Conservation (phyloP, 64 coral and sea anemone genomes). For the Exaiptasia diaphana region DNA sequence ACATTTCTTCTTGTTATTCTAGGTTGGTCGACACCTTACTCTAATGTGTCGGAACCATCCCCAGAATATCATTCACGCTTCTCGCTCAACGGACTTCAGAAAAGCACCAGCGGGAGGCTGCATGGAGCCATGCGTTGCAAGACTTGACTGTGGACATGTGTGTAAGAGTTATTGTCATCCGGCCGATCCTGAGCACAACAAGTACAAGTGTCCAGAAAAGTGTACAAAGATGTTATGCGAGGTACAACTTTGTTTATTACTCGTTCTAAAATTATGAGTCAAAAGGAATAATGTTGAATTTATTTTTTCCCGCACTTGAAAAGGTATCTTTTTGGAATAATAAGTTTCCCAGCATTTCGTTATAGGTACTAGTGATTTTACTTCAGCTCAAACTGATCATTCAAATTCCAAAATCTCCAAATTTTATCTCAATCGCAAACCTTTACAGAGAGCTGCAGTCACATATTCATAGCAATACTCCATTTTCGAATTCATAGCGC, state of each 20-base stretch:
- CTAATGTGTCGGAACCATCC: conserved; percentile 61
- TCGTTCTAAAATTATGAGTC: conserved; percentile 32
- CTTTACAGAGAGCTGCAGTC: too few species aligned
- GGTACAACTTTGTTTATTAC: background rate
- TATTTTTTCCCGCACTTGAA: too few species aligned
- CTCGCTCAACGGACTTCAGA: conserved; percentile 38
- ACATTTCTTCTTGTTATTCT: too few species aligned
- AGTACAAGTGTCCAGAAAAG: conserved; percentile 40
- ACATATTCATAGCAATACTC: too few species aligned
- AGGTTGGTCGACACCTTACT: conserved; percentile 20
- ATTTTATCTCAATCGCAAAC: too few species aligned
- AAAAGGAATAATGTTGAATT: too few species aligned
- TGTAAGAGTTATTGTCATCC: conserved; percentile 63
- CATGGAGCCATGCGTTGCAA: conserved; percentile 16
- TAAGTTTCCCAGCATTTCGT: too few species aligned
- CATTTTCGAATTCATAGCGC: too few species aligned
- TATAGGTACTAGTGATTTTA: too few species aligned
- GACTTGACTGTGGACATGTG: conserved; percentile 62
- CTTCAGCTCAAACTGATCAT: too few species aligned
- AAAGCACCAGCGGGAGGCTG: conserved; percentile 63
- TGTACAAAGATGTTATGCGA: conserved; percentile 36
- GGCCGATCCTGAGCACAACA: conserved; percentile 54
- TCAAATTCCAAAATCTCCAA: too few species aligned
- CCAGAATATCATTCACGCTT: conserved; percentile 28
- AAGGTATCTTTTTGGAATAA: too few species aligned